Base-by-base conservation (phyloP, 2,113 vertebrate species). In the Elaphurus davidianus region DNA sequence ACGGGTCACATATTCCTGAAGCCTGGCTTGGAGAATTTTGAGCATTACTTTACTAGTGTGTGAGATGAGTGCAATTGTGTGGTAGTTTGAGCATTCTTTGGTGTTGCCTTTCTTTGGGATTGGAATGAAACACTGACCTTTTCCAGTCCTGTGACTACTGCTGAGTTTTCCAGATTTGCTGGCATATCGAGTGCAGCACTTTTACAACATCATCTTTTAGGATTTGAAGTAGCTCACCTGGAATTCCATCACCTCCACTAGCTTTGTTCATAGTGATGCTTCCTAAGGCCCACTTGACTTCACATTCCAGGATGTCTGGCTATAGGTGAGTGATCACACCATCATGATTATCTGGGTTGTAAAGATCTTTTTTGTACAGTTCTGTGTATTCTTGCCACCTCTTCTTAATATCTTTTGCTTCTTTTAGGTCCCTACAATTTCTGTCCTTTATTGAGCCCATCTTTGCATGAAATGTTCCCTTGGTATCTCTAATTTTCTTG, bases 1-100 rank as follows among this genome's bases (percentile, higher is more conserved):
- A 33, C 0, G 3, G 6, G 33, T 33, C 60, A 64, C 0, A 1
- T 64, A 64, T 64, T 64, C 1, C 60, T 33, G 30, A 64, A 64
- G 30, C 13, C 30, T 64, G 60, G 2, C 14, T 33, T 64, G 60
- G 30, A 64, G 60, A 64, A 64, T 33, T 33, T 64, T 64, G 0
- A 64, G 30, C 30, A 64, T 33, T 33, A 64, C 60, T 64, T 33
- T 8, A 16, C 60, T 33, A 16, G 14, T 14, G 0, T 64, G 60
- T 64, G 30, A 64, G 60, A 64, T 64, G 60, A 33, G 6, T 16
- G 60, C 60, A 64, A 8, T 33, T 64, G 30, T 64, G 3, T 0
- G 0, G 28, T 62, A 62, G 59, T 62, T 7, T 30, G 59, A 30
- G 0, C 59, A 62, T 62, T 62, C 28, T 62, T 62, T 62, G 13